Evolutionary conservation across 2,113 vertebrate genomes (phyloP).

Genomic region (Glaucidium brasilianum): DNA sequence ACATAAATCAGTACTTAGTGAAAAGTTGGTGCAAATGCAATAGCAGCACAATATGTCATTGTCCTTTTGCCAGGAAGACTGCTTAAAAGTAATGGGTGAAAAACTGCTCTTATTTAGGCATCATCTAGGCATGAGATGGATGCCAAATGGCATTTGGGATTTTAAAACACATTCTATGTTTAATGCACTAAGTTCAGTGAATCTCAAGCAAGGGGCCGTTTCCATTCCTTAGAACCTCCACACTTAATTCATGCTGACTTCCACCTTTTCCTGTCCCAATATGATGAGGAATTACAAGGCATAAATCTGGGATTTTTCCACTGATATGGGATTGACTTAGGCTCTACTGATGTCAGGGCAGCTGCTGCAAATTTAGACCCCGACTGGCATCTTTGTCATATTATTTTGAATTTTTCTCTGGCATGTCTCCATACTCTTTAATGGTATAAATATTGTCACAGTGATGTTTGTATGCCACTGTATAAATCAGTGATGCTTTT

Average conservation of each 20-base stretch:
- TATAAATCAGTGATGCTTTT: neutral
- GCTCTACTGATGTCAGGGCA: neutral
- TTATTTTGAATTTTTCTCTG: neutral
- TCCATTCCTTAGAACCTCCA: neutral
- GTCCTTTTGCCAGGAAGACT: constrained; percentile 36
- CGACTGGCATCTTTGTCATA: neutral
- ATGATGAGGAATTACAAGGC: neutral
- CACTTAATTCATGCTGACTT: neutral
- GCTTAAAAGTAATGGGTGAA: neutral
- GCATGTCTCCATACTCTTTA: neutral
- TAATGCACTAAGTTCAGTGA: neutral
- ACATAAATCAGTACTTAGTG: constrained; percentile 42
- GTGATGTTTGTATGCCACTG: neutral
- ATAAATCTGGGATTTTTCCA: neutral
- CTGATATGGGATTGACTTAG: neutral
- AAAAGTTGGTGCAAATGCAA: constrained; percentile 37
- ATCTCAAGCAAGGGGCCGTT: neutral
- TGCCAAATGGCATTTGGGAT: constrained; percentile 9
- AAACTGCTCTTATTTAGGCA: neutral
- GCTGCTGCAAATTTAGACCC: neutral
- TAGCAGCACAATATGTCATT: neutral
- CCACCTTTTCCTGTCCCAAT: neutral
- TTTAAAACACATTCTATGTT: neutral
- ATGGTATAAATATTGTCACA: neutral
- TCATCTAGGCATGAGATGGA: neutral